Conservation (phyloP, 2,113 vertebrate genomes). For the Semicossyphus pulcher region DNA sequence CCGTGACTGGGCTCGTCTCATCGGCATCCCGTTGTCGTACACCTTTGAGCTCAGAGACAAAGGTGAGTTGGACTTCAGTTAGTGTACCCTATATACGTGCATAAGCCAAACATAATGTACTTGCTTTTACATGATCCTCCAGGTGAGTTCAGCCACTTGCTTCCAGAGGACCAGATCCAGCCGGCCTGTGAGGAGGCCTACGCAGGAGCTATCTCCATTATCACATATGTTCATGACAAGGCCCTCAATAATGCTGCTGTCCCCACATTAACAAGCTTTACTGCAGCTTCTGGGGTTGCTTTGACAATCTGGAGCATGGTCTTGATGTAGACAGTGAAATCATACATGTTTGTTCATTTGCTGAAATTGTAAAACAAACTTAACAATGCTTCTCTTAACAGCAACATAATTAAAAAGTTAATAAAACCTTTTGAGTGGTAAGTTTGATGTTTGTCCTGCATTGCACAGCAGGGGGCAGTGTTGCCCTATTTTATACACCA, state of each 20-base stretch:
- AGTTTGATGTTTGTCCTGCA: too few relatives aligned
- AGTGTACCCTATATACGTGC: neutral
- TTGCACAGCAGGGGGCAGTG: conserved; percentile 68
- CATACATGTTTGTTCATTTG: neutral
- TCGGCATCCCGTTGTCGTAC: conserved; percentile 82
- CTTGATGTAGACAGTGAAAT: neutral
- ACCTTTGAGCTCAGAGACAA: conserved; percentile 85
- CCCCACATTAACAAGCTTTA: neutral
- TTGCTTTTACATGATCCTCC: neutral
- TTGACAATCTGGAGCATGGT: conserved; percentile 15
- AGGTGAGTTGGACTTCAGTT: conserved; percentile 29
- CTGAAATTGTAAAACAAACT: too few relatives aligned
- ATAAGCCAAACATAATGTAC: neutral
- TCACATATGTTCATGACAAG: conserved; percentile 77
- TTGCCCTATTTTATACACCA: neutral
- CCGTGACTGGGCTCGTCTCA: conserved; percentile 80
- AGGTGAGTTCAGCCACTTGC: conserved; percentile 72
- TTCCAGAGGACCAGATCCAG: conserved; percentile 82
- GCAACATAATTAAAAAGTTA: neutral
- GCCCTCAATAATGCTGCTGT: conserved; percentile 42
- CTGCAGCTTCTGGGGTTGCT: neutral
- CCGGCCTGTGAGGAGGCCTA: conserved; percentile 84
- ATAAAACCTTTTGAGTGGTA: neutral
- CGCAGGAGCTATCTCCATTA: conserved; percentile 76
- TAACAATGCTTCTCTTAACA: neutral